phyloP scores from a whole-genome alignment of 2,888 invertebrate genomes.

The Lepidochrysops patricia region DNA sequence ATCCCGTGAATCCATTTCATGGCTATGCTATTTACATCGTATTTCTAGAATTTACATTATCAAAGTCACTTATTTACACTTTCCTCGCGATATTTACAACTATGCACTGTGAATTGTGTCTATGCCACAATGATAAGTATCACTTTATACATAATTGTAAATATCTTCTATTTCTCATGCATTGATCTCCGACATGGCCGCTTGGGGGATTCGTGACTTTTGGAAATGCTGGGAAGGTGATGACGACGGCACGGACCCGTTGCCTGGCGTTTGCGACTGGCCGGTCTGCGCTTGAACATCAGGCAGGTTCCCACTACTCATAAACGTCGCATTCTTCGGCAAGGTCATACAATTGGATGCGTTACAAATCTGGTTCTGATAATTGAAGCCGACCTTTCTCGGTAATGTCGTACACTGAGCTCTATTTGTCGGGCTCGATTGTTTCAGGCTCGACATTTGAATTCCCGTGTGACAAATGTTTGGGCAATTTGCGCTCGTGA shows the following conservation, averaged over 20 bases:
- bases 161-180: constrained; percentile 83
- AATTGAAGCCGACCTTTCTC: constrained; percentile 65
- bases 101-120: constrained; percentile 43
- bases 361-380: constrained; percentile 64
- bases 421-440: constrained; percentile 58
- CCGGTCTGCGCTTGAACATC: constrained; percentile 69
- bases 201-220: constrained; percentile 80
- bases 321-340: constrained; percentile 74
- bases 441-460: constrained; percentile 68
- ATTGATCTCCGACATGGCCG: constrained; percentile 91
- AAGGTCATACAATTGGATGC: constrained; percentile 74
- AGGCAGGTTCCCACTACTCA: constrained; percentile 62
- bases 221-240: constrained; percentile 68
- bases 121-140: constrained; percentile 33
- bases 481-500: constrained; percentile 63
- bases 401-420: constrained; percentile 66
- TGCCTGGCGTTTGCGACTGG: constrained; percentile 55
- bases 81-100: constrained; percentile 63
- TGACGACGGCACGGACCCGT: constrained; percentile 52
- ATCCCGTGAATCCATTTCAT: constrained; percentile 33
- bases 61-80: constrained; percentile 37
- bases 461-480: constrained; percentile 76
- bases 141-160: constrained; percentile 74
- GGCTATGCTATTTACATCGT: constrained; percentile 28
- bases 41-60: constrained; percentile 23